Percentiles rank a stretch among this genome's conserved stretches.
Conservation (phyloP, 2,113 vertebrate genomes). For the Sorex fumeus region DNA sequence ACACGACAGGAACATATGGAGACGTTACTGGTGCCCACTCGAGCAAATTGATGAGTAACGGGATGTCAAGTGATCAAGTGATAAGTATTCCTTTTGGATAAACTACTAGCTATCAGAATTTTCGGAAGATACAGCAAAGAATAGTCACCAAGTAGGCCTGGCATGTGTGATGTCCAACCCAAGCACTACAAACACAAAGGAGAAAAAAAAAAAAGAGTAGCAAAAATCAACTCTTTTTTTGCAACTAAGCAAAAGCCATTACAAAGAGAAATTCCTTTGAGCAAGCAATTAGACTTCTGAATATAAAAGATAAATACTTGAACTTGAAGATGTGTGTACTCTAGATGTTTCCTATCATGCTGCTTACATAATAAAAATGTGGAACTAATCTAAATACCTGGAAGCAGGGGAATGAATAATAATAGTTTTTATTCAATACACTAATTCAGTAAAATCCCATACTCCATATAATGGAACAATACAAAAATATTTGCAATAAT, state of each 20-base stretch:
- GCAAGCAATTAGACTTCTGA: not conserved
- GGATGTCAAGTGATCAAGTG: too few species aligned
- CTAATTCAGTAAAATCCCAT: not conserved
- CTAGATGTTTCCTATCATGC: not conserved
- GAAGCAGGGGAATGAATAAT: not conserved
- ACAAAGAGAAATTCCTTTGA: slow-evolving; percentile 33
- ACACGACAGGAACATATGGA: too few species aligned
- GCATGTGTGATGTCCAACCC: too few species aligned
- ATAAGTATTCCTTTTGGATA: slow-evolving; percentile 18
- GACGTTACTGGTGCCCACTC: too few species aligned
- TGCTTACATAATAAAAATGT: slow-evolving; percentile 21
- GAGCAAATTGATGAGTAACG: too few species aligned
- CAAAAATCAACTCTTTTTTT: slow-evolving; percentile 1
- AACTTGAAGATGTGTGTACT: not conserved
- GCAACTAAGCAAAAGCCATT: slow-evolving; percentile 11
- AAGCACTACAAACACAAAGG: too few species aligned
- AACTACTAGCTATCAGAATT: slow-evolving; percentile 5
- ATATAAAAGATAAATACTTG: not conserved
- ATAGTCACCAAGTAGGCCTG: too few species aligned
- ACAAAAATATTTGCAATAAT: slow-evolving; percentile 24
- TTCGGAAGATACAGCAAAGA: not conserved
- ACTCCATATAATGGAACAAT: not conserved
- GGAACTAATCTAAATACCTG: slow-evolving; percentile 22
- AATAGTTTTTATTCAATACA: not conserved
- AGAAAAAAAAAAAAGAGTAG: not conserved